A percentile compares a stretch with the other conserved stretches of the same genome.
Conservation (phyloP, 2,888 invertebrate species). For the Achlya flavicornis region DNA sequence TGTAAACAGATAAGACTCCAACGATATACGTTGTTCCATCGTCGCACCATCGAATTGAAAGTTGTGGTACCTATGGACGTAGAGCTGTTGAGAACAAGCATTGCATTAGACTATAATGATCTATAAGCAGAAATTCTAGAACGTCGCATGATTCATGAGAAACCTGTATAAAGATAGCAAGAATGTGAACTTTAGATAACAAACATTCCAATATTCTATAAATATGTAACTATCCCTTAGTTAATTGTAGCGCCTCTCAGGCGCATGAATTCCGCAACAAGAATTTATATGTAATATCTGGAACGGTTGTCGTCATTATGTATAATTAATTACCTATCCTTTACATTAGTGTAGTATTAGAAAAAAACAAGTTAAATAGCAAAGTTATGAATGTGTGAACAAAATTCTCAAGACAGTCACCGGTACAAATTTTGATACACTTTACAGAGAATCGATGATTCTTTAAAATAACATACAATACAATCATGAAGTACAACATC, state of each 20-base stretch:
- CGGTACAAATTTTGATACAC: too few species aligned
- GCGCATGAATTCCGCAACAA: not conserved
- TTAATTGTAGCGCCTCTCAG: not conserved
- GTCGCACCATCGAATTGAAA: not conserved
- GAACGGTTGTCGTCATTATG: not conserved
- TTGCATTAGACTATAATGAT: not conserved
- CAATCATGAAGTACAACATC: too few species aligned
- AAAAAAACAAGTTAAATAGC: not conserved
- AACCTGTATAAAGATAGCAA: not conserved
- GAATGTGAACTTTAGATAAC: not conserved
- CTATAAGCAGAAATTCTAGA: not conserved
- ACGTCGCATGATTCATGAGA: not conserved
- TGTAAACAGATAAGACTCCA: constrained; percentile 70
- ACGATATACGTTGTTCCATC: constrained; percentile 23
- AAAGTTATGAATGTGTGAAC: too few species aligned
- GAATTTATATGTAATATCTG: not conserved
- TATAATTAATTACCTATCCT: not conserved
- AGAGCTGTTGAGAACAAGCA: not conserved
- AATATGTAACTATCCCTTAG: too few species aligned
- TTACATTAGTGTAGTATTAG: not conserved
- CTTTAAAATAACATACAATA: too few species aligned
- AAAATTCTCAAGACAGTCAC: too few species aligned
- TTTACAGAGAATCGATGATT: too few species aligned
- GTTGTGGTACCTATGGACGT: not conserved
- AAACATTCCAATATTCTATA: not conserved